phyloP scores from a whole-genome alignment of 1,140 invertebrate genomes.

The Drosophila kohkoa region DNA sequence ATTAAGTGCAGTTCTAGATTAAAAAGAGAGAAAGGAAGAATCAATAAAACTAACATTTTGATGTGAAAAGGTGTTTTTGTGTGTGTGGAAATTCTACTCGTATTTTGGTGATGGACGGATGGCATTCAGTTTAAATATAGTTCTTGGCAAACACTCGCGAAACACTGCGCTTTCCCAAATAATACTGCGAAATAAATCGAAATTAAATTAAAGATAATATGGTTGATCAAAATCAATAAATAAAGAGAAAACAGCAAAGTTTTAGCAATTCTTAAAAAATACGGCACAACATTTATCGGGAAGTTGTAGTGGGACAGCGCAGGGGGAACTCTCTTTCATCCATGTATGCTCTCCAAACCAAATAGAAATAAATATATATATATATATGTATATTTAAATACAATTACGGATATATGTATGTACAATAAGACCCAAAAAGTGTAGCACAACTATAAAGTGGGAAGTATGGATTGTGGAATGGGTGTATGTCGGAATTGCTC shows the following conservation, averaged over 20 bases:
- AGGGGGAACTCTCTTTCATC: constrained; percentile 38
- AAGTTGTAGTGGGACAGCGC: constrained; percentile 50
- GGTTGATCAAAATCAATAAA: constrained; percentile 49
- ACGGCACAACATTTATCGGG: constrained; percentile 32
- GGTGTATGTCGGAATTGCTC: constrained; percentile 35
- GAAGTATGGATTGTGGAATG: constrained; percentile 32
- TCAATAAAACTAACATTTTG: constrained; percentile 64
- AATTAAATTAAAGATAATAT: constrained; percentile 72
- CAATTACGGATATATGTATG: background rate
- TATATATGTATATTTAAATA: background rate
- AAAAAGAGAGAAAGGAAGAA: constrained; percentile 32
- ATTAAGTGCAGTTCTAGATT: constrained; percentile 48
- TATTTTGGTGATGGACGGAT: constrained; percentile 66
- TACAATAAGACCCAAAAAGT: constrained; percentile 34
- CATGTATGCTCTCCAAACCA: constrained; percentile 45
- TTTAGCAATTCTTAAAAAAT: constrained; percentile 39
- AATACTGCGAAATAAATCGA: constrained; percentile 79
- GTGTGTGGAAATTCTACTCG: constrained; percentile 63
- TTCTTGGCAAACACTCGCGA: constrained; percentile 79
- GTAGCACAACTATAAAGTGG: constrained; percentile 33
- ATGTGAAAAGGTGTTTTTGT: constrained; percentile 41
- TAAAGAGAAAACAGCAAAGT: constrained; percentile 32
- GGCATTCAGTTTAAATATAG: constrained; percentile 65
- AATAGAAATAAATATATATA: constrained; percentile 8
- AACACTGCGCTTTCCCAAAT: constrained; percentile 79